phyloP scores from a whole-genome alignment of 1,140 invertebrate genomes.

The Campodea augens region DNA sequence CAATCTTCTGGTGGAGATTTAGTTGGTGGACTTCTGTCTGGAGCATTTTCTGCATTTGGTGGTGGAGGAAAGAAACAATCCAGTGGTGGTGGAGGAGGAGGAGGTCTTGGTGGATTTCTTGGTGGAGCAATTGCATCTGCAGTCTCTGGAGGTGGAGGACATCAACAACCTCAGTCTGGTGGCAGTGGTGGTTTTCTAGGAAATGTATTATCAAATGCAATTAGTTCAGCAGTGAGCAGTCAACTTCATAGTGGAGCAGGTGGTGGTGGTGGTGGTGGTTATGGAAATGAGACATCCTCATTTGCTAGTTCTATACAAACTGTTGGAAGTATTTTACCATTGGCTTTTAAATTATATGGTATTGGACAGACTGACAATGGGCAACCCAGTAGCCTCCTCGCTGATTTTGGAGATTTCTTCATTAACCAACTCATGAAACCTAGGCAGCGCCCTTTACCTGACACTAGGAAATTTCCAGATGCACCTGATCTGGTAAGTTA shows the following conservation, averaged over 20 bases:
- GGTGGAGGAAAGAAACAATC: neutral
- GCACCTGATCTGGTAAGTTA: neutral
- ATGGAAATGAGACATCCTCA: neutral
- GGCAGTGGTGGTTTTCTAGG: neutral
- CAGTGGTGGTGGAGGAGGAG: neutral
- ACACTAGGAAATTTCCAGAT: neutral
- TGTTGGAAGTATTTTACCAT: neutral
- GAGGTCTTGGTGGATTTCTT: neutral
- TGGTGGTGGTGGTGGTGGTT: neutral
- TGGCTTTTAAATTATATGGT: neutral
- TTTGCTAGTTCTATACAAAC: neutral
- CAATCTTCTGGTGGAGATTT: neutral
- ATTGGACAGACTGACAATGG: neutral
- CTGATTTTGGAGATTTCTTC: neutral
- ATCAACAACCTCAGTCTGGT: neutral
- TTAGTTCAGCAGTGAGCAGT: neutral
- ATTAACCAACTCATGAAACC: neutral
- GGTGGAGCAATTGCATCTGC: neutral
- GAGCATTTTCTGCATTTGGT: neutral
- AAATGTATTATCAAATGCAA: neutral
- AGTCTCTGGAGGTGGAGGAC: neutral
- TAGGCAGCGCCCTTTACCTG: neutral
- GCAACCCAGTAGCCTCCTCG: neutral
- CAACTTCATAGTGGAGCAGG: neutral
- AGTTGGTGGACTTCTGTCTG: neutral